Evolutionary conservation across 2,113 vertebrate genomes (phyloP), one percentile per base, ranked within the genome.

Genomic region (Tragelaphus buxtoni): DNA sequence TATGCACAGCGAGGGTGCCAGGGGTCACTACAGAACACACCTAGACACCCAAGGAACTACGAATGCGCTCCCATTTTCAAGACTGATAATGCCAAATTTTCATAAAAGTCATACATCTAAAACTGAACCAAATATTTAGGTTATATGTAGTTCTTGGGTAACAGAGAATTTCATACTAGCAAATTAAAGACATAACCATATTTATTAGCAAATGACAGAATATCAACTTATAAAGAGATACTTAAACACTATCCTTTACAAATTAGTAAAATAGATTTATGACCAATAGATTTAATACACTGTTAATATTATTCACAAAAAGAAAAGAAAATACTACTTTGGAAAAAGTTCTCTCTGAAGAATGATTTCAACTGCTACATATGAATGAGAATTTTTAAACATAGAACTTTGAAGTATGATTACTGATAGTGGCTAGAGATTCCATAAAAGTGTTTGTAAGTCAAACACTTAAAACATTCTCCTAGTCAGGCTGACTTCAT

Each of bases 171-270:
- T 60, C 61, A 91, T 79, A 42, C 32, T 83, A 74, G 88, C 24
- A 96, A 91, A 49, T 90, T 86, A 96, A 88, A 90, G n/a, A 80
- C 17, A 80, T 30, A 72, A 28, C 39, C 63, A 51, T 61, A 74
- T 87, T 94, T 77, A 91, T 20, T 84, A 93, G 42, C 26, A 72
- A 92, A 84, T 95, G 49, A 80, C 7, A 96, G 88, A 5, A 60
- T 42, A 91, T 56, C 88, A 86, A 83, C 79, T 95, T 93, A 89
- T 24, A 45, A 90, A 96, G 10, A 88, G 22, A 80, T 95, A 97
- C 82, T 86, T 91, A 82, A 92, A 91, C 4, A 88, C 32, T 47
- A 83, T 65, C 49, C 30, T 91, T 95, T 81, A 58, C 47, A 91
- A 85, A 83, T 35, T 79, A 72, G 39, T 72, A 87, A 92, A 69